Evolutionary conservation across 2,797 vertebrate species (phyloP), one percentile per base, ranked within the genome.

Genomic region (Gadopsis bispinosus): DNA sequence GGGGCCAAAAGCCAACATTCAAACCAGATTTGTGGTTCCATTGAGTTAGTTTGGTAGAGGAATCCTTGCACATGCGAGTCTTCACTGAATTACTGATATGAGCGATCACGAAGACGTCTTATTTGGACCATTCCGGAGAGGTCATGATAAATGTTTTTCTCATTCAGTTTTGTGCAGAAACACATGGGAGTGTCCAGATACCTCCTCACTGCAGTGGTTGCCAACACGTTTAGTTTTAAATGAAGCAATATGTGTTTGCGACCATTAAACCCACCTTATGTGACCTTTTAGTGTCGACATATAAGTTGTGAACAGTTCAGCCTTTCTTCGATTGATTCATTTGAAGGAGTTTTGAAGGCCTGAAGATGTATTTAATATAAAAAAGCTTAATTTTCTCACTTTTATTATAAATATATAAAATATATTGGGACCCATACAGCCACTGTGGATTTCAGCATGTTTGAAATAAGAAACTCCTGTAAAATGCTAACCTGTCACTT

Each of bases 1-100:
- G 19, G 70, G 62, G 54, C 72, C 77, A 82, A 69, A 80, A 84
- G 80, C 73, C 79, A 74, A 83, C 81, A 64, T 66, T 77, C 62
- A 81, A 69, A 75, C 58, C 67, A 80, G 72, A 85, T 86, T 85
- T 69, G 72, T 54, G 43, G 47, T 64, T 78, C 41, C 67, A 60
- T n/a, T 62, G 33, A 61, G 45, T 77, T 62, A 4, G 12, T 78
- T 64, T 60, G 31, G 53, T 45, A 29, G 39, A 66, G 39, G 37
- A 81, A 69, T 74, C 37, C 26, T 68, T 31, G 11, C 50, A 39
- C 20, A 26, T 71, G 37, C 17, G 22, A 35, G 39, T 50, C 53
- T 35, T 11, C 29, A 22, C 43, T 54, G 16, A 62, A 73, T 48
- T 39, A 22, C 14, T 0, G 20, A 77, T 17, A 73, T 22, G 35